phyloP scores from a whole-genome alignment of 1,140 invertebrate species.

The Drosophila virilis region DNA sequence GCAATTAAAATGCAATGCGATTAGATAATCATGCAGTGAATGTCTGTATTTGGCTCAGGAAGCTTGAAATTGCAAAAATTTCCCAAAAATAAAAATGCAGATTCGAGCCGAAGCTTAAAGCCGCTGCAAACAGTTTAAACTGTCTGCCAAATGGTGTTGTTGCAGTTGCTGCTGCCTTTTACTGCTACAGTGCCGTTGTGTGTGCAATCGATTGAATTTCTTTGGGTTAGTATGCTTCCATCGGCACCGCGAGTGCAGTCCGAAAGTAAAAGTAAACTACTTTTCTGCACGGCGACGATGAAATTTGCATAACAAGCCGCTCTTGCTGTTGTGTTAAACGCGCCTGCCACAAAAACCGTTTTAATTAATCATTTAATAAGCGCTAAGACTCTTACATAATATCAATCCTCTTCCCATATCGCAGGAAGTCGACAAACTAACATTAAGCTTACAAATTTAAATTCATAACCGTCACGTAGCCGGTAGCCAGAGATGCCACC shows the following conservation, averaged over 20 bases:
- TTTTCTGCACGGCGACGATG: conserved; percentile 41
- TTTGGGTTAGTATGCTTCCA: conserved; percentile 52
- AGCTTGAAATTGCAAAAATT: conserved; percentile 34
- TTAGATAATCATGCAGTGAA: conserved; percentile 52
- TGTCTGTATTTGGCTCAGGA: conserved; percentile 39
- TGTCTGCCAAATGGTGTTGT: conserved; percentile 15
- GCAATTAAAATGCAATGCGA: conserved; percentile 45
- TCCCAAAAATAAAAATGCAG: conserved; percentile 21
- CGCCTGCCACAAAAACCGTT: conserved; percentile 24
- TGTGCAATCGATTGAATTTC: conserved; percentile 31
- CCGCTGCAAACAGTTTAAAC: conserved; percentile 10
- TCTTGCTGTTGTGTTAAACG: conserved; percentile 28
- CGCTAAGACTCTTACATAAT: conserved; percentile 37
- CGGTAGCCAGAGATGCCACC: background rate
- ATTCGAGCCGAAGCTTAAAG: conserved; percentile 26
- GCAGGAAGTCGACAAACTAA: conserved; percentile 23
- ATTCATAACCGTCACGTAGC: conserved; percentile 18
- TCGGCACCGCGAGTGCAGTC: conserved; percentile 49
- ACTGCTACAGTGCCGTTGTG: background rate
- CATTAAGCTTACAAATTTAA: conserved; percentile 3
- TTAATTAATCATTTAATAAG: conserved; percentile 51
- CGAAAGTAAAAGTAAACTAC: conserved; percentile 72
- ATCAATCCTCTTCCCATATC: conserved; percentile 28
- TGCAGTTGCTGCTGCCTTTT: background rate
- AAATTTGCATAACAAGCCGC: conserved; percentile 70